Conservation (phyloP, 2,888 invertebrate genomes). For the Orthosia gothica region DNA sequence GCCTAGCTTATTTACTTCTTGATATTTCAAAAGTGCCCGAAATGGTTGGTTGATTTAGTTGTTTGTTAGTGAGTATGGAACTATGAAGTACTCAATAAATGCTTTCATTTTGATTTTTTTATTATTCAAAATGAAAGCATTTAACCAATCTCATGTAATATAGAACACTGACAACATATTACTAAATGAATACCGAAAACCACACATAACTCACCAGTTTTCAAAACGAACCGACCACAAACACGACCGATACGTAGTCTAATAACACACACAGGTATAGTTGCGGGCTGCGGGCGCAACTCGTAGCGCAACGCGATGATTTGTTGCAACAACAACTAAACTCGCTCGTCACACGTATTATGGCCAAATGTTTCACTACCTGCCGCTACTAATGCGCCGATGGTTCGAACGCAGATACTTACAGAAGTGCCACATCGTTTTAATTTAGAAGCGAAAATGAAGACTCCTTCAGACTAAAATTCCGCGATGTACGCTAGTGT, state of each 20-base stretch:
- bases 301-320: not conserved
- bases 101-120: no score
- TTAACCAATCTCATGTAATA: not conserved
- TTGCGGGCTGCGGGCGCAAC: not conserved
- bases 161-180: not conserved
- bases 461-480: no score
- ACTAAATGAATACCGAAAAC: not conserved
- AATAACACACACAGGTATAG: not conserved
- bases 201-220: constrained; percentile 2
- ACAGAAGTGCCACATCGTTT: constrained; percentile 16
- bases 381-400: constrained; percentile 9
- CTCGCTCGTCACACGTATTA: constrained; percentile 23
- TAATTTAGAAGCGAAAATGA: no score
- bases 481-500: no score
- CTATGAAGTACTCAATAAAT: not conserved
- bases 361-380: constrained; percentile 24
- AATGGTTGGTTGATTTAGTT: no score
- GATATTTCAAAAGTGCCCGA: no score
- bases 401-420: not conserved
- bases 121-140: no score
- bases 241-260: not conserved
- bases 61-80: no score
- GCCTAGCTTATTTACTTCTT: no score
- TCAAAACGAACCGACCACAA: not conserved
- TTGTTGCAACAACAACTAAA: constrained; percentile 27